These are phyloP conservation scores for Onychorhynchus coronatus DNA, from an alignment of 2,113 vertebrate genomes.

Conservation along the genomic window DNA sequence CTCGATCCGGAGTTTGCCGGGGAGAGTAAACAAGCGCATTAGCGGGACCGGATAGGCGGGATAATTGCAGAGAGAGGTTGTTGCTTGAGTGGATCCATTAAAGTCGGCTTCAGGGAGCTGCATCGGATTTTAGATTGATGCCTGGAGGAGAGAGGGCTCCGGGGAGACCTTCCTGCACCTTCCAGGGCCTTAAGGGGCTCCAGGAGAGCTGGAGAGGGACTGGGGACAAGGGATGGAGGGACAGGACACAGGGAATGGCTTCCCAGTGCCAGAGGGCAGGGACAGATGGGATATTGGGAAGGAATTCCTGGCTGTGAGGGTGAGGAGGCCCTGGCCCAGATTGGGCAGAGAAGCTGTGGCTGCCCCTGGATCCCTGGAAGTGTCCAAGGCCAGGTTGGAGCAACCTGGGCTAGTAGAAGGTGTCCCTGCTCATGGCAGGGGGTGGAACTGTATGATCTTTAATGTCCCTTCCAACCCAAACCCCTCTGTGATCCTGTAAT, in stretches of 20 bases:
- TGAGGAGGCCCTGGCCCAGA: neutral
- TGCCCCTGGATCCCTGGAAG: neutral
- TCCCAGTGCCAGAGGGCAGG: neutral
- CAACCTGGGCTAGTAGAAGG: rapidly evolving
- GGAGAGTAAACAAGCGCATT: slow-evolving; percentile 18
- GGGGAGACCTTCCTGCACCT: neutral
- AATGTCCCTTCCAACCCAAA: neutral
- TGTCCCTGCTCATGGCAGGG: neutral
- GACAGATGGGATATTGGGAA: neutral
- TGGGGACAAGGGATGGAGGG: neutral
- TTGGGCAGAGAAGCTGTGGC: neutral
- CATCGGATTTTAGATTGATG: neutral
- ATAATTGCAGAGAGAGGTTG: neutral
- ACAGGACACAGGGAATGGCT: neutral
- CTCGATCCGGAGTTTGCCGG: neutral
- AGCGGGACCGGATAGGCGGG: neutral
- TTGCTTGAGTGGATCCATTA: slow-evolving; percentile 13
- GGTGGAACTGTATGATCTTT: neutral
- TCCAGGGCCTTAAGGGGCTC: neutral
- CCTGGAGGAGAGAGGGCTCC: neutral
- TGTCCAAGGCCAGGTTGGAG: neutral
- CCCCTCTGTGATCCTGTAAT: neutral
- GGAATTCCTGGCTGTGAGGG: neutral
- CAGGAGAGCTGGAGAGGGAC: neutral
- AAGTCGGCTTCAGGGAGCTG: neutral